These are phyloP conservation scores for Tillus elongatus DNA, from an alignment of 2,888 invertebrate genomes.

Conservation along the genomic window DNA sequence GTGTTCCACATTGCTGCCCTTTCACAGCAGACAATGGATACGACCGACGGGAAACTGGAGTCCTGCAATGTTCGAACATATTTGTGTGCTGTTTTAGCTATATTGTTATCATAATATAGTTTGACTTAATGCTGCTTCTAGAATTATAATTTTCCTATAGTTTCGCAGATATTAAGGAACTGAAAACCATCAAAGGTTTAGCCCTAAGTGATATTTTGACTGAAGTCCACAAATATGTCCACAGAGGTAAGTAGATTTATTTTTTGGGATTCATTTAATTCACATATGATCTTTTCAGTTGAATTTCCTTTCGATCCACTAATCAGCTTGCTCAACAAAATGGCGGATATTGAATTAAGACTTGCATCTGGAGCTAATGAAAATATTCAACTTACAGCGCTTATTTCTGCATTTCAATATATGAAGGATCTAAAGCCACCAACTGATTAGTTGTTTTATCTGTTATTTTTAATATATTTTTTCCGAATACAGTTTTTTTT, in stretches of 20 bases:
- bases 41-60: too few relatives aligned
- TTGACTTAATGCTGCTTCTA: too few relatives aligned
- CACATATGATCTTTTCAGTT: constrained; percentile 55
- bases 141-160: too few relatives aligned
- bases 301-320: constrained; percentile 75
- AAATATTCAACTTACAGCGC: constrained; percentile 77
- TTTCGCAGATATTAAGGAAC: constrained; percentile 64
- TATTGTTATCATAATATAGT: too few relatives aligned
- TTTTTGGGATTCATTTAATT: too few relatives aligned
- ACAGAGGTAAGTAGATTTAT: constrained; percentile 71
- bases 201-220: constrained; percentile 89
- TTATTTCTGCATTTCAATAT: constrained; percentile 80
- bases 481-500: too few relatives aligned
- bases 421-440: constrained; percentile 52
- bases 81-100: too few relatives aligned
- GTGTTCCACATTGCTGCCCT: too few relatives aligned
- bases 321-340: constrained; percentile 69
- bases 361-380: constrained; percentile 82
- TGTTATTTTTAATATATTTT: too few relatives aligned
- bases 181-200: constrained; percentile 82
- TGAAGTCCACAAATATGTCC: constrained; percentile 77
- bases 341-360: constrained; percentile 84
- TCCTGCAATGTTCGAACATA: too few relatives aligned
- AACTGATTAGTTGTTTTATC: constrained; percentile 15
- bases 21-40: too few relatives aligned